Conservation (phyloP, 1,140 invertebrate genomes). For the Aplysia californica region DNA sequence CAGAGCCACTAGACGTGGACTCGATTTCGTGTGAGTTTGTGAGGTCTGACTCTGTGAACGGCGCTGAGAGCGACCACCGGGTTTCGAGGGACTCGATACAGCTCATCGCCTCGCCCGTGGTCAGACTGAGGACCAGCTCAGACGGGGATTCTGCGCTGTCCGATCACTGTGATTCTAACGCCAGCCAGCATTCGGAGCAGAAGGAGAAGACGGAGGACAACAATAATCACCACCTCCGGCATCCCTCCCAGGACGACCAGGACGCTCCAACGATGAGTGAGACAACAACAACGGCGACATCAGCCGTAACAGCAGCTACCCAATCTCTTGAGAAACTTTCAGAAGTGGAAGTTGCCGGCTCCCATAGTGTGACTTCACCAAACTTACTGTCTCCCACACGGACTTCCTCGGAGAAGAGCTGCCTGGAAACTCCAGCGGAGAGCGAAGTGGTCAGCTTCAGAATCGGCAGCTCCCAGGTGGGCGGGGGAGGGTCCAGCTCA, state of each 20-base stretch:
- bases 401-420: background rate
- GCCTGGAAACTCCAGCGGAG: constrained; percentile 28
- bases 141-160: constrained; percentile 27
- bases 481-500: constrained; percentile 9
- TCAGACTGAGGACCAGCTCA: constrained; percentile 22
- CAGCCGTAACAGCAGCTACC: background rate
- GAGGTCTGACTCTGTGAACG: no score
- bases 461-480: constrained; percentile 8
- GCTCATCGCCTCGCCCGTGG: constrained; percentile 29
- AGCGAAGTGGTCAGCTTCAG: constrained; percentile 34
- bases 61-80: background rate
- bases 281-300: no score
- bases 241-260: background rate
- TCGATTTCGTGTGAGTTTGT: background rate
- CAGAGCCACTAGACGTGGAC: constrained; percentile 8
- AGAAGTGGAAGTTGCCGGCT: background rate
- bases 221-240: background rate
- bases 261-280: no score
- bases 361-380: background rate
- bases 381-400: background rate
- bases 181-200: background rate
- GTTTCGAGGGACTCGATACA: constrained; percentile 15
- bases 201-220: background rate
- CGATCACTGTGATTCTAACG: constrained; percentile 29
- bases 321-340: background rate